A percentile compares a stretch with the other conserved stretches of the same genome.
Evolutionary conservation across 2,888 invertebrate genomes (phyloP).

Genomic region (Syrista parreyssii): DNA sequence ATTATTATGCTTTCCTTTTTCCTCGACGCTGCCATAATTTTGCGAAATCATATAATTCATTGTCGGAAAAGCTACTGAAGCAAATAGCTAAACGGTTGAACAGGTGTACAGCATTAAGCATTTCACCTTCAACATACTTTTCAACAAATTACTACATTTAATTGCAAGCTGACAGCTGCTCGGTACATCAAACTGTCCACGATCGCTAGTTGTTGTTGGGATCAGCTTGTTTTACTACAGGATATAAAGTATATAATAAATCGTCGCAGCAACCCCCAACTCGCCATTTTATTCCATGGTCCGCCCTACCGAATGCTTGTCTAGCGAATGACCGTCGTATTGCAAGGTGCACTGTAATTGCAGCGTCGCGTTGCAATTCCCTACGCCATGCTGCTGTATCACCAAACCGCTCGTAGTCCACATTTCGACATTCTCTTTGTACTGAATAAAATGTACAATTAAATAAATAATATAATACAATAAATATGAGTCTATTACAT

Average conservation of each 20-base stretch:
- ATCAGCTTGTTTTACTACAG: neutral
- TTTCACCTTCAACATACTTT: neutral
- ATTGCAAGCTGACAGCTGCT: slow-evolving; percentile 1
- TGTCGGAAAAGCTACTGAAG: neutral
- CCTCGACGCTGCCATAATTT: neutral
- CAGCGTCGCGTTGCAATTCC: neutral
- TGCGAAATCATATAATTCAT: neutral
- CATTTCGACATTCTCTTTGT: neutral
- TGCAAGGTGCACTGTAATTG: neutral
- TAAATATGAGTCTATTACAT: too few relatives aligned
- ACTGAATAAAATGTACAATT: neutral
- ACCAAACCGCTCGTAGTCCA: neutral
- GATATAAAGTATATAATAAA: neutral
- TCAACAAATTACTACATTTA: neutral
- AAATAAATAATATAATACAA: too few relatives aligned
- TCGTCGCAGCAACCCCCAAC: neutral
- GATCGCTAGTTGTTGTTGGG: neutral
- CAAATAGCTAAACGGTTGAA: neutral
- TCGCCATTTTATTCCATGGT: neutral
- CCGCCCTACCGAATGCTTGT: neutral
- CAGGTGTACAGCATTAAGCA: neutral
- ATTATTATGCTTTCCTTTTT: neutral
- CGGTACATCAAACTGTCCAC: neutral
- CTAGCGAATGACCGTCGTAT: neutral
- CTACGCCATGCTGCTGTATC: neutral